Conservation (phyloP, 2,888 invertebrate genomes). For the Melinaea marsaeus region DNA sequence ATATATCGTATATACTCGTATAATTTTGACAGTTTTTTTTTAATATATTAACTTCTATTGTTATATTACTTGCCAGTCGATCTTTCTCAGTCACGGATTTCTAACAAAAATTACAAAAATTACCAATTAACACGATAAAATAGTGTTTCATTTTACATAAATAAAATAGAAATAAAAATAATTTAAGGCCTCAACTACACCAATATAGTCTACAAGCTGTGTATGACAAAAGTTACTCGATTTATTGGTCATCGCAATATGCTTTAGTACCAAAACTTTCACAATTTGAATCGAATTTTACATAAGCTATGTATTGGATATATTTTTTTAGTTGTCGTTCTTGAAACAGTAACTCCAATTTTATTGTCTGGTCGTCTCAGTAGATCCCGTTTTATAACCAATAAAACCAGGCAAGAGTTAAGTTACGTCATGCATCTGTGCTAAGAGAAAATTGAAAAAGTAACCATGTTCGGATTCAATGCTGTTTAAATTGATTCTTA, state of each 20-base stretch:
- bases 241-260: conserved; percentile 24
- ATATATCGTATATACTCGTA: too few relatives aligned
- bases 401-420: conserved; percentile 27
- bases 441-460: conserved; percentile 24
- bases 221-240: conserved; percentile 25
- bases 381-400: conserved; percentile 24
- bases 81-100: too few relatives aligned
- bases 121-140: not conserved
- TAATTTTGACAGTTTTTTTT: too few relatives aligned
- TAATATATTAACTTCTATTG: too few relatives aligned
- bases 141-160: not conserved
- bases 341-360: conserved; percentile 15
- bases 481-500: conserved; percentile 8
- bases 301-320: conserved; percentile 21
- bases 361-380: conserved; percentile 20
- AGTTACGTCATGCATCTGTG: conserved; percentile 27
- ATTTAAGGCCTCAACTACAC: conserved; percentile 23
- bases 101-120: too few relatives aligned
- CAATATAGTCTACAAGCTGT: conserved; percentile 17
- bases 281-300: conserved; percentile 28
- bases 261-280: conserved; percentile 28
- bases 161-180: conserved; percentile 22
- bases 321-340: conserved; percentile 24
- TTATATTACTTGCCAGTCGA: too few relatives aligned
- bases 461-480: conserved; percentile 17